Percentiles rank a stretch among this genome's conserved stretches.
Evolutionary conservation across 2,888 invertebrate genomes (phyloP).

Genomic region (Zygothrica quintamaculata): DNA sequence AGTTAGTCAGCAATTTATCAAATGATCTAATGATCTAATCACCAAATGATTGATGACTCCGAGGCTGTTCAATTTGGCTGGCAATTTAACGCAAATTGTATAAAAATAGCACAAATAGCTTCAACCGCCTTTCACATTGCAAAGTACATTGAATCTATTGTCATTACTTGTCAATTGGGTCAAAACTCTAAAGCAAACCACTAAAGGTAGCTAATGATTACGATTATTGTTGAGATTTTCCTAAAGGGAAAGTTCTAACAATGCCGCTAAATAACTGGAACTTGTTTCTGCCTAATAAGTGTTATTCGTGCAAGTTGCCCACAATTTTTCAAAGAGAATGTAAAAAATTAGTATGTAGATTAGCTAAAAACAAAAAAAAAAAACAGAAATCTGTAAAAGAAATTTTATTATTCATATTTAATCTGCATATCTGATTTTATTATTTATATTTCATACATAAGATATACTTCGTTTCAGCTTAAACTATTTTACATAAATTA

Average conservation of each 20-base stretch:
- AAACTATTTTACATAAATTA: too few relatives aligned
- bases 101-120: conserved; percentile 46
- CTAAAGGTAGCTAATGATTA: conserved; percentile 31
- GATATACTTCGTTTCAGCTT: too few relatives aligned
- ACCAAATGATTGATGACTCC: conserved; percentile 50
- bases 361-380: too few relatives aligned
- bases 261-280: conserved; percentile 28
- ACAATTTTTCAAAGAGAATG: too few relatives aligned
- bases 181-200: conserved; percentile 45
- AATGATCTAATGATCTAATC: conserved; percentile 56
- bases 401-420: too few relatives aligned
- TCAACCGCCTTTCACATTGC: conserved; percentile 51
- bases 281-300: conserved; percentile 39
- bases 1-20: conserved; percentile 16
- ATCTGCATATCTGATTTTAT: too few relatives aligned
- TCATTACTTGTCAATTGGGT: conserved; percentile 58
- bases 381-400: too few relatives aligned
- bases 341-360: too few relatives aligned
- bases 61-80: conserved; percentile 28
- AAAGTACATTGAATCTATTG: conserved; percentile 46
- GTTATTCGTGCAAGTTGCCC: not conserved
- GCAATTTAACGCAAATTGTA: conserved; percentile 66
- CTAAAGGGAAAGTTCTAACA: conserved; percentile 44
- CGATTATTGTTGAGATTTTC: conserved; percentile 20
- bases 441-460: too few relatives aligned